These are phyloP conservation scores for Eupeodes corollae DNA, from an alignment of 1,140 invertebrate genomes.

Conservation along the genomic window DNA sequence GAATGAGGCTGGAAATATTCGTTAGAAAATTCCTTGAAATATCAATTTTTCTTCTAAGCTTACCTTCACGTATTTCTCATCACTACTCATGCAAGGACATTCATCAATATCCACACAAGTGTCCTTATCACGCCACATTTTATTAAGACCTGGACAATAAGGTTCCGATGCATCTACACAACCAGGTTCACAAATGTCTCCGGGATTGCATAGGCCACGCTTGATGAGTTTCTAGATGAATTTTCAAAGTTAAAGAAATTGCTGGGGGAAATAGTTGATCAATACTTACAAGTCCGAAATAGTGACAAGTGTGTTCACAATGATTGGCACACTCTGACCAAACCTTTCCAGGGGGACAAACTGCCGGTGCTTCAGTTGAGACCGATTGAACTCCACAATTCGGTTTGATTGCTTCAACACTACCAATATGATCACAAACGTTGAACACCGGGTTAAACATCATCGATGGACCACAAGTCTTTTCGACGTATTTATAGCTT, in stretches of 20 bases:
- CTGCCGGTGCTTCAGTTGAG: constrained; percentile 11
- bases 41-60: too few species aligned
- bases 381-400: constrained; percentile 39
- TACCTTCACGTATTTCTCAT: constrained; percentile 52
- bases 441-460: constrained; percentile 50
- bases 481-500: constrained; percentile 39
- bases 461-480: constrained; percentile 45
- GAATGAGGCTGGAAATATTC: not conserved
- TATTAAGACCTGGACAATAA: constrained; percentile 14
- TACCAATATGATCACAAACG: constrained; percentile 50
- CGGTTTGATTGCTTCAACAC: constrained; percentile 48
- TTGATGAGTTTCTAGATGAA: constrained; percentile 14
- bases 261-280: not conserved
- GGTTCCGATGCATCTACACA: constrained; percentile 34
- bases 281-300: constrained; percentile 36
- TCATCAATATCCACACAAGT: constrained; percentile 57
- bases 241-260: not conserved
- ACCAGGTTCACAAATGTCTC: constrained; percentile 28
- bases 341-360: constrained; percentile 36
- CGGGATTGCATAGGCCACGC: constrained; percentile 23
- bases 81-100: constrained; percentile 54
- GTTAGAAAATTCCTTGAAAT: too few species aligned
- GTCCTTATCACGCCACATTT: constrained; percentile 51
- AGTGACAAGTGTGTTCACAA: constrained; percentile 49
- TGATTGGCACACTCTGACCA: constrained; percentile 50